Conservation (phyloP, 1,140 invertebrate species). For the Caerostris darwini region DNA sequence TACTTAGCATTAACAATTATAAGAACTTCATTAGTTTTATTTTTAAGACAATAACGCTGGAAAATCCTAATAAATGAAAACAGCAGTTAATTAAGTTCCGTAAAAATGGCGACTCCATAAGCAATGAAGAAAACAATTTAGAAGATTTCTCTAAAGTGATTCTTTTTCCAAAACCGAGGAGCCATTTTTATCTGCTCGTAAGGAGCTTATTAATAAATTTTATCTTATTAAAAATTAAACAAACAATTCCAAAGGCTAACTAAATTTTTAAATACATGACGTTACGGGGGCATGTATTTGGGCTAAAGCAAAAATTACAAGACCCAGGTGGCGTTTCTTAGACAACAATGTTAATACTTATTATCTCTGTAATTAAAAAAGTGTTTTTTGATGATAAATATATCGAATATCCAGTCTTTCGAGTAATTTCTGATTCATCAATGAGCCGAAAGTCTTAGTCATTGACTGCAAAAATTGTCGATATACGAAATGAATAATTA, state of each 20-base stretch:
- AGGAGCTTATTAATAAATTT: not conserved
- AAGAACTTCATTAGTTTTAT: too few relatives aligned
- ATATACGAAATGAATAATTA: slow-evolving; percentile 56
- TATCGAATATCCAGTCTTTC: not conserved
- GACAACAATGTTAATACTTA: not conserved
- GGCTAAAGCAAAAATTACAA: not conserved
- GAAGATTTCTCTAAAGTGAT: not conserved
- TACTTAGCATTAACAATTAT: too few relatives aligned
- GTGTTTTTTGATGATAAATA: not conserved
- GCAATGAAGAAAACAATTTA: not conserved
- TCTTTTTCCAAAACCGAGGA: not conserved
- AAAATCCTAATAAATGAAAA: not conserved
- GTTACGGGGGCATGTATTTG: not conserved
- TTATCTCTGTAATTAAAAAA: not conserved
- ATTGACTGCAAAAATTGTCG: slow-evolving; percentile 18
- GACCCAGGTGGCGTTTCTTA: not conserved
- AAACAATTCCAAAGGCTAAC: not conserved
- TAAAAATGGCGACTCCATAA: not conserved
- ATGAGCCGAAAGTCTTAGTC: not conserved
- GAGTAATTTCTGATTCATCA: not conserved
- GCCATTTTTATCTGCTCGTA: not conserved
- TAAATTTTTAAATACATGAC: not conserved
- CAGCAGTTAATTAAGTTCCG: not conserved
- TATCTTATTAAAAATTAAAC: not conserved
- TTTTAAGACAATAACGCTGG: not conserved